Evolutionary conservation across 2,797 vertebrate genomes (phyloP).

Genomic region (Eospalax fontanierii): DNA sequence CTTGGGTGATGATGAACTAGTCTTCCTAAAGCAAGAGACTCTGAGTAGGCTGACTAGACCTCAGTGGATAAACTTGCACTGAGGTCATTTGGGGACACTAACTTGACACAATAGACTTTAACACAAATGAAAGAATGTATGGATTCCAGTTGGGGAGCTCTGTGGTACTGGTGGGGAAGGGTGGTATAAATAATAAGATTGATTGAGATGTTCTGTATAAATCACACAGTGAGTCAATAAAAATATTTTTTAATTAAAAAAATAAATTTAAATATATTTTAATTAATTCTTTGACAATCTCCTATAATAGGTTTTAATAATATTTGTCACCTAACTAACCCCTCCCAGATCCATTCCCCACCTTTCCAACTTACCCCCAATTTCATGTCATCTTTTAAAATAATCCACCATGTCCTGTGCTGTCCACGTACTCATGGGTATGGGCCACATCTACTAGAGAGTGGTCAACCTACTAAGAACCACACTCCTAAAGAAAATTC

Average conservation of each 20-base stretch:
- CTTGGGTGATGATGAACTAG: too few relatives aligned
- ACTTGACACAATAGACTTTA: too few relatives aligned
- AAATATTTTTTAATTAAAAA: constrained; percentile 3
- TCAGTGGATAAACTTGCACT: too few relatives aligned
- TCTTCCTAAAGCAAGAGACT: too few relatives aligned
- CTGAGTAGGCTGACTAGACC: too few relatives aligned
- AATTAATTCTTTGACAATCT: background rate
- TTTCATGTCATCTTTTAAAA: background rate
- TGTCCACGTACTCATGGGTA: background rate
- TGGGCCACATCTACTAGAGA: background rate
- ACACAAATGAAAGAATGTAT: too few relatives aligned
- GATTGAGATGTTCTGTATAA: too few relatives aligned
- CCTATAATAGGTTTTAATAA: background rate
- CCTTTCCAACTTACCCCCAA: background rate
- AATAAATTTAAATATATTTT: constrained; percentile 37
- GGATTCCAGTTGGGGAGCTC: too few relatives aligned
- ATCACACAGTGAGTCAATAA: too few relatives aligned
- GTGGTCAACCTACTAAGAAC: background rate
- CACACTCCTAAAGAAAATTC: background rate
- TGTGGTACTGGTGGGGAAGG: too few relatives aligned
- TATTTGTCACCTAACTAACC: background rate
- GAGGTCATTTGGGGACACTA: too few relatives aligned
- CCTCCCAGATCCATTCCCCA: background rate
- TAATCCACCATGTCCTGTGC: background rate
- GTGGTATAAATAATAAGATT: too few relatives aligned